Evolutionary conservation across 2,797 vertebrate species (phyloP).

Genomic region (Argentina silus): DNA sequence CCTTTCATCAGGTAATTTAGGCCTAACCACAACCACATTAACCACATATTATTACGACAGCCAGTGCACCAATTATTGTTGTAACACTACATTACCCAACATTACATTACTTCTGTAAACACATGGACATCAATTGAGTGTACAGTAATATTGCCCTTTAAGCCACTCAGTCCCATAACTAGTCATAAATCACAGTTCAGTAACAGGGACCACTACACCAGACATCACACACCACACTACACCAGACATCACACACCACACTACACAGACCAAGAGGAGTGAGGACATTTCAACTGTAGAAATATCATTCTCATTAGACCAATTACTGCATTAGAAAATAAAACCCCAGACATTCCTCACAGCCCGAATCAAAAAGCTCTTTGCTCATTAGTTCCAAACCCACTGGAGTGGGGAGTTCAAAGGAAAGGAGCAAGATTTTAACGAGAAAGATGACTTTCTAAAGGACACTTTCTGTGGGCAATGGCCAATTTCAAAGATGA

Average conservation of each 20-base stretch:
- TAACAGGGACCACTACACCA: background rate
- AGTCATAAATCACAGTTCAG: background rate
- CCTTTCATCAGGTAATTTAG: background rate
- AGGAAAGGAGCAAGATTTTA: constrained; percentile 14
- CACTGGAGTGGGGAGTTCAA: constrained; percentile 36
- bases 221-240: constrained; percentile 18
- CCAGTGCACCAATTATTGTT: background rate
- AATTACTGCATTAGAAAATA: constrained; percentile 51
- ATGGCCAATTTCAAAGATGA: background rate
- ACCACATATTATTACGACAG: background rate
- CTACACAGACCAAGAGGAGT: constrained; percentile 30
- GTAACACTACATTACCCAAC: background rate
- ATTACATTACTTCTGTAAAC: background rate
- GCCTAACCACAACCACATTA: background rate
- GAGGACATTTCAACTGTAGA: constrained; percentile 40
- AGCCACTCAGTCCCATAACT: background rate
- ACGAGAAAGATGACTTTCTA: constrained; percentile 36
- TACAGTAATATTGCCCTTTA: too few species aligned
- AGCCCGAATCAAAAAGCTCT: constrained; percentile 28
- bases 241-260: constrained; percentile 9
- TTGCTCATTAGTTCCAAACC: constrained; percentile 56
- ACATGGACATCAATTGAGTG: background rate
- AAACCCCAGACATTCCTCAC: constrained; percentile 37
- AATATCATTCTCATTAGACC: constrained; percentile 52
- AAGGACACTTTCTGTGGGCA: constrained; percentile 26